Base-by-base conservation (phyloP, 2,797 vertebrate species). In the Myotis findleyi region DNA sequence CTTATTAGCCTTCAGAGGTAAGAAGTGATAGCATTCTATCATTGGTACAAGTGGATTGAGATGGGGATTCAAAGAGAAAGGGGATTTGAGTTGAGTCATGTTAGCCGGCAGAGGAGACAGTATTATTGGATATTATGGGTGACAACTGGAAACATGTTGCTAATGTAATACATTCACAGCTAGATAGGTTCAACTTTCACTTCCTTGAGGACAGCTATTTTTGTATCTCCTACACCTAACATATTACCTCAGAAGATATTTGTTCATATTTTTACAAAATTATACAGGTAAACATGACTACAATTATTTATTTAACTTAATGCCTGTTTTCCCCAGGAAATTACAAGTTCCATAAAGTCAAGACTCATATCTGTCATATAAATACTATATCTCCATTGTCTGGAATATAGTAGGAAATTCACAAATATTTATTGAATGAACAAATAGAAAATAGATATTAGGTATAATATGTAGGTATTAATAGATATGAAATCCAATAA, bases 221-320 rank as follows among this genome's bases (percentile, higher is more conserved):
- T 76, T 90, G 5, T 55, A 80, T 85, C 21, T 47, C 25, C 18
- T 33, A 55, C 3, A 44, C 8, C 38, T 81, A 79, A 38, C 47
- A 47, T 88, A 87, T 89, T 77, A 41, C 14, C 17, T 85, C 38
- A 88, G 57, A 68, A 85, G 21, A 64, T 73, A 83, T 33, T 49
- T 73, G 18, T 84, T 84, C 36, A 30, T 55, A 36, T 75, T 53
- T 75, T 81, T 71, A 79, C 11, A 82, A 85, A 89, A 4, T 73
- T 92, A 68, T 30, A 79, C 30, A 59, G 18, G 36, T 87, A 91
- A 95, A 68, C 73, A 75, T 88, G 25, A 95, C 86, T 51, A 44
- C 13, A 73, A 57, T 91, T 72, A 57, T 94, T 92, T 84, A 84
- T 71, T 69, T 89, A 95, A 81, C 57, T 69, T 87, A 94, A 87